Percentiles rank a stretch among this genome's conserved stretches.
These are phyloP conservation scores for Marcusenius ussheri DNA, from an alignment of 2,113 vertebrate genomes.

Conservation along the genomic window DNA sequence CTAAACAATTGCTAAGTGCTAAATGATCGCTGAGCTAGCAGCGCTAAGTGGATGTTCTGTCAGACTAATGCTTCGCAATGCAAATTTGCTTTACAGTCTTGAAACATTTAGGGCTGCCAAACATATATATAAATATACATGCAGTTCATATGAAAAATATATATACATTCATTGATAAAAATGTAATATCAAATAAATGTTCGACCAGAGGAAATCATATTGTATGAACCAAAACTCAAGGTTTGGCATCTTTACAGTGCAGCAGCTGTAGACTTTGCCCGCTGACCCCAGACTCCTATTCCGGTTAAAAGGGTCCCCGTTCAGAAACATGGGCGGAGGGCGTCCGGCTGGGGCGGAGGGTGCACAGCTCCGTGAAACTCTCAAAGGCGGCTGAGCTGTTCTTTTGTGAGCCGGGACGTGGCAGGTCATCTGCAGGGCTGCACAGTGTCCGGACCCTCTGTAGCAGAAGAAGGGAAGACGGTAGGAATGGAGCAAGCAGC, in stretches of 20 bases:
- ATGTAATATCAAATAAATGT: background rate
- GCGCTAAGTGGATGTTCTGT: background rate
- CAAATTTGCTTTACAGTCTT: background rate
- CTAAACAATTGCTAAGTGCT: background rate
- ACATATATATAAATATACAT: background rate
- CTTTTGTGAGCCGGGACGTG: conserved; percentile 24
- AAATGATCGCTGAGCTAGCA: background rate
- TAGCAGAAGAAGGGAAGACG: background rate
- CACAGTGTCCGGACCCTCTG: conserved; percentile 53
- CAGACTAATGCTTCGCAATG: background rate
- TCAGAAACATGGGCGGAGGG: background rate
- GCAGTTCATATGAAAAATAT: background rate
- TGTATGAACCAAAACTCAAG: background rate
- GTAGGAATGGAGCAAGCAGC: background rate
- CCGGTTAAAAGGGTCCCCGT: background rate
- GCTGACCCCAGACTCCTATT: background rate
- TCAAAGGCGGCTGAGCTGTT: conserved; percentile 35
- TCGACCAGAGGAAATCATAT: background rate
- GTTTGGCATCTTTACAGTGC: background rate
- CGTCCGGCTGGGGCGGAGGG: conserved; percentile 28
- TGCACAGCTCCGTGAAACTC: conserved; percentile 37
- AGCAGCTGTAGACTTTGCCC: background rate
- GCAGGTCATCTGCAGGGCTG: conserved; percentile 51
- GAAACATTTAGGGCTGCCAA: background rate
- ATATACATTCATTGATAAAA: background rate